Evolutionary conservation across 2,797 vertebrate species (phyloP).

Genomic region (Peromyscus nudipes): DNA sequence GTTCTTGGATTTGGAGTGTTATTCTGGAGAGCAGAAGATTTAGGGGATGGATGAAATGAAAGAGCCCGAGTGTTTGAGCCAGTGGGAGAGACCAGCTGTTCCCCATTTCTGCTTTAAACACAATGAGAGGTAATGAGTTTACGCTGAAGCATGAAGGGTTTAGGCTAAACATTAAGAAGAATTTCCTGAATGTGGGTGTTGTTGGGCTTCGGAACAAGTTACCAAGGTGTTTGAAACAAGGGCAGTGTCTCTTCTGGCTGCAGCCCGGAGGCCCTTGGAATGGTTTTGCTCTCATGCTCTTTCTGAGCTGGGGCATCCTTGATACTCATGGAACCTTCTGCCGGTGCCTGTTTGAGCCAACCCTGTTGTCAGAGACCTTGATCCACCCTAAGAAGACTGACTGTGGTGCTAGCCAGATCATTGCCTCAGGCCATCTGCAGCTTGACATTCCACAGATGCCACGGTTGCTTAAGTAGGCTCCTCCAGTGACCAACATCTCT

Average conservation of each 20-base stretch:
- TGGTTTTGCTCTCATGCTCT: background rate
- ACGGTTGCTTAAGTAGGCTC: slow-evolving; percentile 54
- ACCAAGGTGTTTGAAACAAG: slow-evolving; percentile 36
- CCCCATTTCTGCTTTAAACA: slow-evolving; percentile 64
- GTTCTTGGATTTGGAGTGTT: slow-evolving; percentile 32
- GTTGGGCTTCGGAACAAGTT: background rate
- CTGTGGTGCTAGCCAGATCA: slow-evolving; percentile 14
- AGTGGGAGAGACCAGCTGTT: slow-evolving; percentile 44
- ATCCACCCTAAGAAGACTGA: slow-evolving; percentile 48
- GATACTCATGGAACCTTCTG: background rate
- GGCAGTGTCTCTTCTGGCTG: background rate
- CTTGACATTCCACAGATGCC: slow-evolving; percentile 71
- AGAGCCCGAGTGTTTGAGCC: background rate
- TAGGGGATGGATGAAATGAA: slow-evolving; percentile 1
- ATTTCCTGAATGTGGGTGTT: slow-evolving; percentile 66
- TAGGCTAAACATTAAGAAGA: slow-evolving; percentile 55
- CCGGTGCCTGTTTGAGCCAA: slow-evolving; percentile 29
- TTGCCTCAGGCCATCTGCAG: background rate
- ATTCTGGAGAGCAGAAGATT: slow-evolving; percentile 52
- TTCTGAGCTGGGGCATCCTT: background rate
- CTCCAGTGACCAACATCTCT: slow-evolving; percentile 20
- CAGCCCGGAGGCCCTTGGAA: background rate
- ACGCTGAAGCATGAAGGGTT: slow-evolving; percentile 40
- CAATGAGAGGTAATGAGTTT: slow-evolving; percentile 49
- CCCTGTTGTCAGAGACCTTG: slow-evolving; percentile 76